Evolutionary conservation across 2,797 vertebrate genomes (phyloP).

Genomic region (Pseudocheirus occidentalis): DNA sequence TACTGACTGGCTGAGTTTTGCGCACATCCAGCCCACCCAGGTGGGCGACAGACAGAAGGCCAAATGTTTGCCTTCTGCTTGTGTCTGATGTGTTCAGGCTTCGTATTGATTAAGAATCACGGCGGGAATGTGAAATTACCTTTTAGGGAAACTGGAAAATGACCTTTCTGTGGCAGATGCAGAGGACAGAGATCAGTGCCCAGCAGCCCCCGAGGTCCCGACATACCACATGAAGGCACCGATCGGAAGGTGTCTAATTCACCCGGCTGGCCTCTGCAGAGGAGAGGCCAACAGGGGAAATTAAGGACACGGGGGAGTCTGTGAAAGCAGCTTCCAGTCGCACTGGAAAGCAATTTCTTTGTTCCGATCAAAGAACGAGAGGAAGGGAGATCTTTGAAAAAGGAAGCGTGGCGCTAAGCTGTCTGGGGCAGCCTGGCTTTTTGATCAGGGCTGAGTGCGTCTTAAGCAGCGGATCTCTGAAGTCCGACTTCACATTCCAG

Average conservation of each 20-base stretch:
- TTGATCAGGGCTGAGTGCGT: background rate
- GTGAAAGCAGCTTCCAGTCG: conserved; percentile 54
- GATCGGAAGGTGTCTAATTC: conserved; percentile 55
- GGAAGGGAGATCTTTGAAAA: conserved; percentile 57
- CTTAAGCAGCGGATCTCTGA: conserved; percentile 19
- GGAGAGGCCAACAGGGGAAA: conserved; percentile 52
- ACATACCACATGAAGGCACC: conserved; percentile 57
- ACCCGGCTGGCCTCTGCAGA: conserved; percentile 61
- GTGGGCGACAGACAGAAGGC: conserved; percentile 28
- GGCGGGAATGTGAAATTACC: conserved; percentile 50
- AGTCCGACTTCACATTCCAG: conserved; percentile 34
- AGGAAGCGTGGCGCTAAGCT: conserved; percentile 20
- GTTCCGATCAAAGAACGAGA: conserved; percentile 62
- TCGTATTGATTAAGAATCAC: conserved; percentile 60
- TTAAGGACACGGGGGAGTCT: conserved; percentile 37
- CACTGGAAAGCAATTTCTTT: conserved; percentile 61
- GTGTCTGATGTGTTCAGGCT: conserved; percentile 25
- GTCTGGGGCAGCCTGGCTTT: background rate
- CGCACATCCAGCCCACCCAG: conserved; percentile 6
- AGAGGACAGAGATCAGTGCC: conserved; percentile 65
- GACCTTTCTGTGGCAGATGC: conserved; percentile 65
- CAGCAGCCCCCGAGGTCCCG: conserved; percentile 52
- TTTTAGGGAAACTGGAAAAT: conserved; percentile 65
- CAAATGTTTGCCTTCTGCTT: conserved; percentile 32
- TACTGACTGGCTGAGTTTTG: background rate